Base-by-base conservation (phyloP, 2,797 vertebrate genomes). In the Microctenopoma stevenorrisi region DNA sequence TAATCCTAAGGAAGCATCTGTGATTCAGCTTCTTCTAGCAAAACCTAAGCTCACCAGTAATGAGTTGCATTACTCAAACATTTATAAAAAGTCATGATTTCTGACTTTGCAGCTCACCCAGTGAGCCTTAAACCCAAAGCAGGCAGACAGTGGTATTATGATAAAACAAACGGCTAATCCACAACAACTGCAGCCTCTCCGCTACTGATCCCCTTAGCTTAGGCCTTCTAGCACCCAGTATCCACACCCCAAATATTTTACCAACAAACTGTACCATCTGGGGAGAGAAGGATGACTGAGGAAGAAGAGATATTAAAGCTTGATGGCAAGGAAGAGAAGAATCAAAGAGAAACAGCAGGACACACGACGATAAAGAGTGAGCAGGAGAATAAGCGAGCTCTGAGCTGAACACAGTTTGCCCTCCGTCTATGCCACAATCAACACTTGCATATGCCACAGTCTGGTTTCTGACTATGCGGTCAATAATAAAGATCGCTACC, bases 101-200 rank as follows among this genome's bases (percentile, higher is more conserved):
- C 65, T 75, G 72, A 76, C 63, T 79, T 71, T 68, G 78, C 74
- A 77, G 82, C 78, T 57, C 79, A 73, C 72, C 70, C 51, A 15
- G 59, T 56, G 74, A 72, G 50, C 54, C 66, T 56, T 55, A 72
- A 81, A 80, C 64, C 64, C 66, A 57, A 47, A 63, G 69, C 81
- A 83, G 59, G 77, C 76, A 81, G 78, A 73, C 83, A 81, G 68
- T 64, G 75, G 74, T 67, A 76, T 86, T 81, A 83, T 85, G 72
- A 85, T 83, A 84, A 86, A 89, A 88, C 80, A 88, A 89, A 74
- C 86, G 83, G 79, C 83, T 89, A 88, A 91, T 90, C 88, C 85
- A 80, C 76, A 90, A 86, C 84, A 85, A 90, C 86, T 88, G 81
- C 83, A 90, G 88, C 68, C 78, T 85, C 81, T 90, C 84, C 74